phyloP scores from a whole-genome alignment of 1,140 invertebrate species.

The Nephotettix cincticeps region DNA sequence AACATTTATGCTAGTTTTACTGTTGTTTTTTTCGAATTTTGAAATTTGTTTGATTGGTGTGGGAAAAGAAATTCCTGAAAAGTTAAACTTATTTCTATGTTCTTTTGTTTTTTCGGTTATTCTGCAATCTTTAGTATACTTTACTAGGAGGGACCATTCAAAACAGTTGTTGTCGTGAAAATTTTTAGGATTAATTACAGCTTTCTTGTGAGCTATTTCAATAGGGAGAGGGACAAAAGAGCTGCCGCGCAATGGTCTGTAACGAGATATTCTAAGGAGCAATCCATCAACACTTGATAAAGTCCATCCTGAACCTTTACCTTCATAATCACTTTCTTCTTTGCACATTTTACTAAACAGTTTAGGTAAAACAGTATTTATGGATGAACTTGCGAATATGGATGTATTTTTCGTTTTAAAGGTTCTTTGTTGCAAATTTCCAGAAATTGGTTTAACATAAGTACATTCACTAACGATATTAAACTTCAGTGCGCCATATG shows the following conservation, averaged over 20 bases:
- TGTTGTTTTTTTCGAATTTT: conserved; percentile 15
- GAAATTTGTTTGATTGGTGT: conserved; percentile 5
- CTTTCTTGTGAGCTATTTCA: neutral
- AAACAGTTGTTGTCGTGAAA: conserved; percentile 13
- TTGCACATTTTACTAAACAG: neutral
- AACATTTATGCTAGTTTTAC: conserved; percentile 14
- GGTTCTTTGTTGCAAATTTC: too few species aligned
- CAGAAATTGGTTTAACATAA: too few species aligned
- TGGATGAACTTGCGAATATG: neutral
- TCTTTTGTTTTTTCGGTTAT: neutral
- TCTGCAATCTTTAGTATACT: neutral
- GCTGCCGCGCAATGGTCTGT: neutral
- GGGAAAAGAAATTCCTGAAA: conserved; percentile 1
- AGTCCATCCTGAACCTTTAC: neutral
- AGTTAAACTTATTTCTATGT: conserved; percentile 6
- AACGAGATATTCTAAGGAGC: neutral
- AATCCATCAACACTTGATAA: neutral
- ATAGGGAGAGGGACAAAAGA: neutral
- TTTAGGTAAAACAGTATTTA: neutral
- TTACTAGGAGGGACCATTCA: neutral
- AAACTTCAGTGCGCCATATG: too few species aligned
- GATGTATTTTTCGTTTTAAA: neutral
- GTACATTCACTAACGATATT: too few species aligned
- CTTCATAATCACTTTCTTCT: neutral
- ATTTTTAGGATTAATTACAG: conserved; percentile 15